Percentiles rank a stretch among this genome's conserved stretches.
phyloP scores from a whole-genome alignment of 2,113 vertebrate species.

The Stigmatopora argus region DNA sequence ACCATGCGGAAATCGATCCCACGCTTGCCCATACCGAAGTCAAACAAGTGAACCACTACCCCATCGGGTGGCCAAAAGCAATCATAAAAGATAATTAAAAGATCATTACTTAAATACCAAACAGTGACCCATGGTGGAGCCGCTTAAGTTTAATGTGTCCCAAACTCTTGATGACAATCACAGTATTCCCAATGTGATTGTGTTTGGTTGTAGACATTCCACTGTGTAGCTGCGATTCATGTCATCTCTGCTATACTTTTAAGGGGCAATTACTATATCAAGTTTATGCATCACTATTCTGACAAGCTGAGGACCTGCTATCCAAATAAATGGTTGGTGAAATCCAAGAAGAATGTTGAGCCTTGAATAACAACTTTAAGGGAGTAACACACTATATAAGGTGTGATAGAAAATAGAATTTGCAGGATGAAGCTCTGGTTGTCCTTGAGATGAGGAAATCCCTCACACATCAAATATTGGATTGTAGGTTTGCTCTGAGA shows the following conservation, averaged over 20 bases:
- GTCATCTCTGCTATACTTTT: no score
- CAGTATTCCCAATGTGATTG: not conserved
- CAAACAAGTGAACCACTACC: not conserved
- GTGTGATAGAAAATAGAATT: not conserved
- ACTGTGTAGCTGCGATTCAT: not conserved
- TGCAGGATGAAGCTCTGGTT: not conserved
- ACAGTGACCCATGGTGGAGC: not conserved
- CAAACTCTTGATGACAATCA: not conserved
- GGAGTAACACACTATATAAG: no score
- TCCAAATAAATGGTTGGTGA: no score
- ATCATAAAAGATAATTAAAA: no score
- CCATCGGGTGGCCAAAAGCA: no score
- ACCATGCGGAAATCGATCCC: not conserved
- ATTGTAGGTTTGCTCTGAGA: conserved; percentile 27
- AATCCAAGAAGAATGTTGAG: no score
- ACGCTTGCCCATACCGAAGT: not conserved
- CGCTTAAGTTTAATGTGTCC: not conserved
- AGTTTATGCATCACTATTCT: no score
- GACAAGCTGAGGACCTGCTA: no score
- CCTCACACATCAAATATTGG: conserved; percentile 29
- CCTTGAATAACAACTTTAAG: no score
- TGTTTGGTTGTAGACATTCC: not conserved
- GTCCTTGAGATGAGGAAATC: conserved; percentile 22
- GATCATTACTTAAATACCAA: no score
- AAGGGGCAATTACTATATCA: no score